Base-by-base conservation (phyloP, 2,113 vertebrate species). In the Paramormyrops kingsleyae region DNA sequence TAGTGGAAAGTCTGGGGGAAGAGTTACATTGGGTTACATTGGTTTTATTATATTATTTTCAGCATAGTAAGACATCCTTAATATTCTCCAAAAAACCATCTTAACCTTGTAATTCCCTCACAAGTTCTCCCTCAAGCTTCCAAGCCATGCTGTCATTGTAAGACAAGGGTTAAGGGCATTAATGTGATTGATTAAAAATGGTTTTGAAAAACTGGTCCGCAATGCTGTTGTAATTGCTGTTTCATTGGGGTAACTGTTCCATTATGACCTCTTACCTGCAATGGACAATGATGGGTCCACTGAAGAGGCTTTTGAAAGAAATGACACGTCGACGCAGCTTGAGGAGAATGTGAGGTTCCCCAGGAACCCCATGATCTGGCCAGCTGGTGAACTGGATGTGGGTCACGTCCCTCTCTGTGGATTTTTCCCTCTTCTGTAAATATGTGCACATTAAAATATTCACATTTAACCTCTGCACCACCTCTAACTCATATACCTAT, bases 341-440 rank as follows among this genome's bases (percentile, higher is more conserved):
- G 80, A 99, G 97, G 15, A 99, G 97, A 66, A 99, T 96, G 90
- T 98, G 96, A 0, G 99, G 95, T 39, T 99, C 98, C 0, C 95
- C 96, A 0, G 99, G 99, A 0, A 99, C 98, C 0, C 99, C 99
- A 0, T 99, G 99, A 91, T 99, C 99, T 0, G 99, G 99, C 99
- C 99, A 99, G 87, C 98, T 98, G 88, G 95, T 97, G 93, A 99
- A 99, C 93, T 99, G 99, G 92, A 99, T 98, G 87, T 99, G 99
- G 12, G 97, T 99, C 90, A 99, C 96, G 50, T 97, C 97, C 90
- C 99, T 96, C 90, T 97, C 97, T 0, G 93, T 8, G 70, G 93
- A 93, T 89, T 97, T 98, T 50, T 99, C 98, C 47, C 10, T 49
- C 90, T 93, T 97, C 98, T 99, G 90, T 52, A 92, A 70, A 31